Evolutionary conservation across 2,113 vertebrate genomes (phyloP).

Genomic region (Lepus timidus): DNA sequence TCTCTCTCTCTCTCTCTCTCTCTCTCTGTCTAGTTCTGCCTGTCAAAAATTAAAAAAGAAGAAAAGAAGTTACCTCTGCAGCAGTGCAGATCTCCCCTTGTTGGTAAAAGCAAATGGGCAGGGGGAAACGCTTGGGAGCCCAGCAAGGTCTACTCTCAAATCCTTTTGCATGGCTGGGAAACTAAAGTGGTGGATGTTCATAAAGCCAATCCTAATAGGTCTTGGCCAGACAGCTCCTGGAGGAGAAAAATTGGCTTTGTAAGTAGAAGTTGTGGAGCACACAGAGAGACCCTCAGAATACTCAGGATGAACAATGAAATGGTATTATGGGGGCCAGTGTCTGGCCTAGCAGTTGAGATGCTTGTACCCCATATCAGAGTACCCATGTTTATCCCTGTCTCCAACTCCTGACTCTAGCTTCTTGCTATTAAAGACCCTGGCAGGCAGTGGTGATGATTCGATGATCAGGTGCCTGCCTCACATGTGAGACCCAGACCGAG

Average conservation of each 20-base stretch:
- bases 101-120: neutral
- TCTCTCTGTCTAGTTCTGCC: no score
- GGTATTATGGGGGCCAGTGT: neutral
- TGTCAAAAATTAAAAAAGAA: no score
- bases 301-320: neutral
- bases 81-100: neutral
- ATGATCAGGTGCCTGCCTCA: no score
- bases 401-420: no score
- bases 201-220: neutral
- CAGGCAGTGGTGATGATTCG: no score
- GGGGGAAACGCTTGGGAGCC: neutral
- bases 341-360: no score
- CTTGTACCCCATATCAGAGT: no score
- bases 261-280: neutral
- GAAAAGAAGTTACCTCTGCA: no score
- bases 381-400: no score
- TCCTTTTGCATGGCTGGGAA: neutral
- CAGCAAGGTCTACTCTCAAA: neutral
- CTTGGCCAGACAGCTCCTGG: neutral
- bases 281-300: neutral
- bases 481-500: no score
- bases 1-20: no score
- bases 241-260: neutral
- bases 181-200: neutral
- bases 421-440: no score